Base-by-base conservation (phyloP, 2,113 vertebrate genomes). In the Lepidothrix coronata region DNA sequence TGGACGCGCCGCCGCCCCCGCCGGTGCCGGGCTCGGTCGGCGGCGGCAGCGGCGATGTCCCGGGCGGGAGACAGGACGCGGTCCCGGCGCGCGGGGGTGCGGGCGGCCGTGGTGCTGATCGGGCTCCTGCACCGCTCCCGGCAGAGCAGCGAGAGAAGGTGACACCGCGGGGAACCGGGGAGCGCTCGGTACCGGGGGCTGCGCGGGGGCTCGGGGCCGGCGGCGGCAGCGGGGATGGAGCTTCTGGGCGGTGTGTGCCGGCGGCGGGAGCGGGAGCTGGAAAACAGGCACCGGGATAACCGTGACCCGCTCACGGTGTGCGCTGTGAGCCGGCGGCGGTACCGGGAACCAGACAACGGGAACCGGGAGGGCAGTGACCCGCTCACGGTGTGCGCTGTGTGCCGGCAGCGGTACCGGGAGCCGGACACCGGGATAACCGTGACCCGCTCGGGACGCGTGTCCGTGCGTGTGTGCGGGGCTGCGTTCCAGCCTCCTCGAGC, bases 71-170 rank as follows among this genome's bases (percentile, higher is more conserved):
- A 96, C 61, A 98, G 98, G 87, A 96, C 98, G 93, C 98, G 98
- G 88, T 98, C 98, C 88, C 99, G 98, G 84, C 99, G 99, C 95
- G 99, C 99, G 19, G 99, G 99, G 68, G 98, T 99, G 58, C 98
- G 99, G 75, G 99, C 99, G 2, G 99, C 99, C 2, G 99, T 99
- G 93, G 99, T 99, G 85, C 98, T 99, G 59, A 99, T 99, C 54
- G 99, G 99, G 97, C 98, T 99, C 79, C 98, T 99, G 95, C 99
- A 99, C 98, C 98, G 98, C 97, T 99, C 99, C 79, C 98, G 99
- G 90, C 99, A 99, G 97, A 99, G 98, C 97, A 97, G 97, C 93
- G 98, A 98, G 91, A 97, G 96, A 90, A 98, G 98, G 98, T 98
- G 98, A 97, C 51, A 41, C 25, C 59, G 57, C 57, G 43, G 54